Percentiles rank a stretch among this genome's conserved stretches.
Evolutionary conservation across 2,888 invertebrate genomes (phyloP).

Genomic region (Polydrusus tereticollis): DNA sequence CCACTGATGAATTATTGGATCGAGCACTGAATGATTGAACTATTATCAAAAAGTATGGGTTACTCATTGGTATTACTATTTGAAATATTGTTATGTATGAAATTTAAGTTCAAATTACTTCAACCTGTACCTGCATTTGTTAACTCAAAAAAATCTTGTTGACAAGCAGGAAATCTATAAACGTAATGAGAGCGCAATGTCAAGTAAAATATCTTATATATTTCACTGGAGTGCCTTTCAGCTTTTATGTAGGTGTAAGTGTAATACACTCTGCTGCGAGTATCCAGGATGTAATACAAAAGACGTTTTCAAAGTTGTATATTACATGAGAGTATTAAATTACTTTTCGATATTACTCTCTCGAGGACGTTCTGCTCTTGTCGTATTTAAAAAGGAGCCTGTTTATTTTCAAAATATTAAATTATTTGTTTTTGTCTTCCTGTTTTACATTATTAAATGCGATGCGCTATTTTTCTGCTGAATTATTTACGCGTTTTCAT

Average conservation of each 20-base stretch:
- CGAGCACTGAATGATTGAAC: too few species aligned
- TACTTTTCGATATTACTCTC: slow-evolving; percentile 13
- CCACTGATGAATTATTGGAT: too few species aligned
- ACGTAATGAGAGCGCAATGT: slow-evolving; percentile 12
- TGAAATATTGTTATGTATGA: too few species aligned
- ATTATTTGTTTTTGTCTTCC: background rate
- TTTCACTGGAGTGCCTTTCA: slow-evolving; percentile 25
- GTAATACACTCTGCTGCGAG: slow-evolving; percentile 18
- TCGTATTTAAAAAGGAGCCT: background rate
- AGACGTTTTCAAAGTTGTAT: slow-evolving; percentile 16
- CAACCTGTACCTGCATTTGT: too few species aligned
- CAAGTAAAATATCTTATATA: slow-evolving; percentile 22
- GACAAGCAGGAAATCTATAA: slow-evolving; percentile 5
- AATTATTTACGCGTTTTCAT: background rate
- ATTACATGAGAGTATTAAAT: slow-evolving; percentile 28
- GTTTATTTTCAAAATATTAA: slow-evolving; percentile 17
- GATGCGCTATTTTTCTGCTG: background rate
- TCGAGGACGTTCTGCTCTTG: background rate
- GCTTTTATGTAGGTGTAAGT: slow-evolving; percentile 22
- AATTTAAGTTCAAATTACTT: too few species aligned
- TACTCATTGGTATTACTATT: too few species aligned
- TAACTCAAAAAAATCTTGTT: background rate
- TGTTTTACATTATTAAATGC: slow-evolving; percentile 2
- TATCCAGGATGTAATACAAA: slow-evolving; percentile 20
- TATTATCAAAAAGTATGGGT: too few species aligned